Evolutionary conservation across 2,113 vertebrate species (phyloP), one percentile per base, ranked within the genome.

Genomic region (Microcebus jonahi): DNA sequence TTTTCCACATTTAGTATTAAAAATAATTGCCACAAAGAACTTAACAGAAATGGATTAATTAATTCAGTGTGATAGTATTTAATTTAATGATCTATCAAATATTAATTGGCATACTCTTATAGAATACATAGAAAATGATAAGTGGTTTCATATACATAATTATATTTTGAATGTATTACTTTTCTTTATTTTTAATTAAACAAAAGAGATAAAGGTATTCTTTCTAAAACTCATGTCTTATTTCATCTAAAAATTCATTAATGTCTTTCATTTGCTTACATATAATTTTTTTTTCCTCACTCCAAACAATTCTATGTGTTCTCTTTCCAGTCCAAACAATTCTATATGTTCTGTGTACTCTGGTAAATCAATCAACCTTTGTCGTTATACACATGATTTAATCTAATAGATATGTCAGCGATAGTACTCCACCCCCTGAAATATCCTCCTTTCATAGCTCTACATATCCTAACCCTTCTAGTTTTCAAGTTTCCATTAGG

Each of bases 41-140:
- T 91, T 96, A 77, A 63, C 21, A 77, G 13, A 88, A 93, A 67
- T 48, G 57, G 14, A 91, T 70, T 57, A 67, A 71, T 45, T 83
- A 91, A 77, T 25, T 3, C 50, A 96, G 68, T 76, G 20, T 14
- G 1, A 39, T 61, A 73, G 0, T 61, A 36, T 65, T 85, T 85
- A n/a, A 90, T 87, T 80, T 89, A 93, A 91, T 25, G 10, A 67
- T 14, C 15, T 86, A 88, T 48, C 29, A 61, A 94, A 88, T 93
- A 50, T 48, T 88, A 31, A 34, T 73, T 90, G 45, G 27, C 39
- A 86, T 89, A 50, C 36, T 85, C 18, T 20, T 18, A 7, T 53
- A 45, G 13, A 91, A 53, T 61, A 80, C 0, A 67, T 8, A 63
- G 10, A 57, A 77, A 96, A 45, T 61, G 8, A 13, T 39, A 61